phyloP scores from a whole-genome alignment of 2,797 vertebrate genomes.

The Chlorospingus semifuscus region DNA sequence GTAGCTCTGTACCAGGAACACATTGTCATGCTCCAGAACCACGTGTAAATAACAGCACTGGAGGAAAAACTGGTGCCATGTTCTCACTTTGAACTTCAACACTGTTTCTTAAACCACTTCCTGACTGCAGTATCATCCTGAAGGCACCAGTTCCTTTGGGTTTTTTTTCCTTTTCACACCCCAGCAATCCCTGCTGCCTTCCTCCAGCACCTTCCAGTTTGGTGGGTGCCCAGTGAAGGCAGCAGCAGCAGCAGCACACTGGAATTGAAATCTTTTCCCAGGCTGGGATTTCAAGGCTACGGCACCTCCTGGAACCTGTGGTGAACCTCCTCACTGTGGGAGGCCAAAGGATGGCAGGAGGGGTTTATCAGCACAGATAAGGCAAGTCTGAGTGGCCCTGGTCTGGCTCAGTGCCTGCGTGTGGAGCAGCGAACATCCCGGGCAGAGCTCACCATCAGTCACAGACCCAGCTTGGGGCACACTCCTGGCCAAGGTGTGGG shows the following conservation, averaged over 20 bases:
- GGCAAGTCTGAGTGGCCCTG: background rate
- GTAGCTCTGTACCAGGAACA: background rate
- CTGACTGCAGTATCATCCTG: background rate
- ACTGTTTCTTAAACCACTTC: background rate
- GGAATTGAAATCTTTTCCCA: background rate
- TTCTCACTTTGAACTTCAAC: background rate
- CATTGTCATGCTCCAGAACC: background rate
- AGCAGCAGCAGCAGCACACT: accelerated
- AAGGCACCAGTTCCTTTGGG: background rate
- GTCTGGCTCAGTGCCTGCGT: accelerated
- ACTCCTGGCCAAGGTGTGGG: background rate
- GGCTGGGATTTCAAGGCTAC: background rate
- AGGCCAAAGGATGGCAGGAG: background rate
- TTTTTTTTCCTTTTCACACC: background rate
- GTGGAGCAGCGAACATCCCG: accelerated
- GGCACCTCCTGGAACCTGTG: background rate
- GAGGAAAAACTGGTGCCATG: background rate
- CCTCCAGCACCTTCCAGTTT: background rate
- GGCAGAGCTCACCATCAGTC: background rate
- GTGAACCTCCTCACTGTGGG: background rate
- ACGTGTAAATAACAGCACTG: accelerated
- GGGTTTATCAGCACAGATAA: background rate
- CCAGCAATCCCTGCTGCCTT: background rate
- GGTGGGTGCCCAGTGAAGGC: accelerated
- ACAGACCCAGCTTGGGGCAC: background rate